Percentiles rank a stretch among this genome's conserved stretches.
Evolutionary conservation across 1,140 invertebrate species (phyloP).

Genomic region (Pachyrhynchus sulphureomaculatus): DNA sequence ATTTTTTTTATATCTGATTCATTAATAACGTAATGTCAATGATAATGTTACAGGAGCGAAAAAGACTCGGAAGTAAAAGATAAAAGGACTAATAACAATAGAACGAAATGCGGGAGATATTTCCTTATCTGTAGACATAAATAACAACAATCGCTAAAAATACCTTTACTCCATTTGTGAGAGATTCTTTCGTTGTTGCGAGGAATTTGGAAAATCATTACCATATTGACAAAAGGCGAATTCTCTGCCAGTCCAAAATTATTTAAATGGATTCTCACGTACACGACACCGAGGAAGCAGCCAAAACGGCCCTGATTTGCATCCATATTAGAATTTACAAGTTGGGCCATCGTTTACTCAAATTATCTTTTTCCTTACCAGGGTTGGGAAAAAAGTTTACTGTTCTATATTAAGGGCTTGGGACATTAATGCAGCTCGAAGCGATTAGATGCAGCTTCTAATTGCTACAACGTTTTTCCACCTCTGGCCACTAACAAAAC

Average conservation of each 20-base stretch:
- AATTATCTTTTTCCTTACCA: slow-evolving; percentile 10
- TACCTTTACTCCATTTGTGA: slow-evolving; percentile 10
- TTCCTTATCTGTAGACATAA: too few species aligned
- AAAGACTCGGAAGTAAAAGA: too few species aligned
- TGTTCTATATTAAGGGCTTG: neutral
- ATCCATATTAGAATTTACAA: slow-evolving; percentile 30
- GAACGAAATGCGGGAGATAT: too few species aligned
- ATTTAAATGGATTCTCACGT: slow-evolving; percentile 25
- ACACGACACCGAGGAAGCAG: slow-evolving; percentile 25
- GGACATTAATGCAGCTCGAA: neutral
- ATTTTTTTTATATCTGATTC: too few species aligned
- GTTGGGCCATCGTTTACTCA: slow-evolving; percentile 17
- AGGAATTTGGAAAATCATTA: slow-evolving; percentile 24
- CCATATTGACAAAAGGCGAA: slow-evolving; percentile 26
- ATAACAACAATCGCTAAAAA: slow-evolving; percentile 4
- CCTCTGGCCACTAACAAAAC: neutral
- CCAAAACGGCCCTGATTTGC: slow-evolving; percentile 25
- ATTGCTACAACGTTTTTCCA: neutral
- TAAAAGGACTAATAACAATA: too few species aligned
- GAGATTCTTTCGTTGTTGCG: neutral
- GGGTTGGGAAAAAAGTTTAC: neutral
- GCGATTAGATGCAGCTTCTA: too few species aligned
- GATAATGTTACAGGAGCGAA: too few species aligned
- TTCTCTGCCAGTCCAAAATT: slow-evolving; percentile 20
- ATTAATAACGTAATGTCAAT: too few species aligned